Base-by-base conservation (phyloP, 2,888 invertebrate genomes). In the Onthophagus sagittarius region DNA sequence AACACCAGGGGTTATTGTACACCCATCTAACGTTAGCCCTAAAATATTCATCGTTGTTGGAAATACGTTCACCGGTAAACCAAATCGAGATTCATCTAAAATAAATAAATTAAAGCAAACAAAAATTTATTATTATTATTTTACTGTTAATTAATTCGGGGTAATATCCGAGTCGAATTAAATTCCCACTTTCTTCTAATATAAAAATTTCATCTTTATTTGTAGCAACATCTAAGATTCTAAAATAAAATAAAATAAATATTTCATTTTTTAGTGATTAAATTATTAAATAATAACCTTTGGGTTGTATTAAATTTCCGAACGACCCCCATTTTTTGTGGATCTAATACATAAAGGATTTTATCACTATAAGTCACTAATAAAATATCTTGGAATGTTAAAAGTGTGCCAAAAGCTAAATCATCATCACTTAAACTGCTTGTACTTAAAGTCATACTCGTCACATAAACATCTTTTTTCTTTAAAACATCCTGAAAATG, bases 161-260 rank as follows among this genome's bases (percentile, higher is more conserved):
- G 80, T 88, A 86, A 78, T 89, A 90, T 62, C 93, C 91, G 69
- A 96, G 88, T n/a, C 96, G 88, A 71, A 96, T 85, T 75, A 96
- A 85, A 80, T 93, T 93, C 76, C 95, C 89, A 69, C 91, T 88
- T 0, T 94, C 94, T 83, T 94, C 94, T 79, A 97, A 86, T 70
- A 96, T 87, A 86, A 96, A 96, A 78, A 96, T 92, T 86, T 94
- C 94, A 78, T 91, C 91, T 82, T 89, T 89, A 79, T 88, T 86
- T 77, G 90, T 90, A 0, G 90, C 88, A 71, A 92, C 89, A 33
- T 87, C 87, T 74, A 89, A 80, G 74, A 90, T 88, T 78, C 90
- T 90, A 84, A 14, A 78, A 14, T 72, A 15, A 79, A 71, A 74
- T 71, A 65, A 73, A 7, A 76, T 73, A 73, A n/a, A 75, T 32